These are phyloP conservation scores for Gonatopus flavifemur DNA, from an alignment of 1,140 invertebrate species.

Conservation along the genomic window DNA sequence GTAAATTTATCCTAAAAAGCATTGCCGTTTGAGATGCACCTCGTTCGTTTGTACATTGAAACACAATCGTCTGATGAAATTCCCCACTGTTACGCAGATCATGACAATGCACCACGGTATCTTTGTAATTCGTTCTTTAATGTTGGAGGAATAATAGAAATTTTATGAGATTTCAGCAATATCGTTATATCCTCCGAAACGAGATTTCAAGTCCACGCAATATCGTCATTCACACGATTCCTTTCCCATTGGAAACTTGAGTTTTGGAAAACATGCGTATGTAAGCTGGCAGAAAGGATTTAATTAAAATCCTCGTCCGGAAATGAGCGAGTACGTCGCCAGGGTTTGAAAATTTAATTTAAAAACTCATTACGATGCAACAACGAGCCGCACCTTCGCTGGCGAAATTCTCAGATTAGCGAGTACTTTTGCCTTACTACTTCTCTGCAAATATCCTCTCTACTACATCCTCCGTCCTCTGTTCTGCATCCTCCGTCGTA, in stretches of 20 bases:
- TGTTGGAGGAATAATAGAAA: neutral
- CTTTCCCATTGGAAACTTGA: no score
- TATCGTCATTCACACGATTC: no score
- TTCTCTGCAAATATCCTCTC: neutral
- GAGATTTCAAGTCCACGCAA: no score
- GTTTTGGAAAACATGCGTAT: no score
- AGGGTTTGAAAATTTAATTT: conserved; percentile 25
- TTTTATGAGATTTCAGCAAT: neutral
- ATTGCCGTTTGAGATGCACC: no score
- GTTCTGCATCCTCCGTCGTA: no score
- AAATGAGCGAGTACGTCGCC: neutral
- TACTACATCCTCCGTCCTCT: no score
- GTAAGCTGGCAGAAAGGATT: neutral
- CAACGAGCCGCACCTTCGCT: neutral
- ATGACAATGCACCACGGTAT: neutral
- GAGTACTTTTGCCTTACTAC: neutral
- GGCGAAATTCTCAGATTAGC: conserved; percentile 12
- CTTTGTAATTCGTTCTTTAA: neutral
- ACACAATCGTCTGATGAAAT: no score
- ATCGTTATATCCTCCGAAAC: no score
- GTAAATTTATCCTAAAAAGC: no score
- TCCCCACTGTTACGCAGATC: no score
- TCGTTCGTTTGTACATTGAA: no score
- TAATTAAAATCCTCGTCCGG: conserved; percentile 16
- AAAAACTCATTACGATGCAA: conserved; percentile 27